Conservation (phyloP, 2,797 vertebrate species). For the Argyrosomus regius region DNA sequence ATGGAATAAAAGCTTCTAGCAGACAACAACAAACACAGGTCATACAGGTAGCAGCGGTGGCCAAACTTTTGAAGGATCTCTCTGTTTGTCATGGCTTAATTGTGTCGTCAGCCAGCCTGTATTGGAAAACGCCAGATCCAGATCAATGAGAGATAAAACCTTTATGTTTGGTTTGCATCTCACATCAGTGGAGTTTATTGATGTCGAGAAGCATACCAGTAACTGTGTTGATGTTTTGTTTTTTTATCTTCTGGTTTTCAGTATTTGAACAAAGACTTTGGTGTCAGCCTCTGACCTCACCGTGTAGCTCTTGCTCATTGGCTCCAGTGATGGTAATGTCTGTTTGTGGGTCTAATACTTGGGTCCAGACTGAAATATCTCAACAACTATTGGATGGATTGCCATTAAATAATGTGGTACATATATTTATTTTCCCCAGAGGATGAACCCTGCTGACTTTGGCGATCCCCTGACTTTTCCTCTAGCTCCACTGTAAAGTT, state of each 20-base stretch:
- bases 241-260: not conserved
- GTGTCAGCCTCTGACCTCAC: not conserved
- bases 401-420: no score
- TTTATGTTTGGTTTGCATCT: not conserved
- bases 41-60: slow-evolving; percentile 53
- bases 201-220: not conserved
- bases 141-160: slow-evolving; percentile 11
- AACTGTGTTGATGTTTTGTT: not conserved
- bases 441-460: no score
- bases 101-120: slow-evolving; percentile 5
- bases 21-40: slow-evolving; percentile 52
- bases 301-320: not conserved
- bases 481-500: no score
- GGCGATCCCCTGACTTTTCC: no score
- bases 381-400: no score
- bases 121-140: not conserved
- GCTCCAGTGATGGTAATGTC: no score
- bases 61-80: slow-evolving; percentile 28
- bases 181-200: slow-evolving; percentile 10
- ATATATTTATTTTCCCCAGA: no score
- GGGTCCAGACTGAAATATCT: no score
- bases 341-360: no score
- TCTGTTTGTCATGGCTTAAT: slow-evolving; percentile 11
- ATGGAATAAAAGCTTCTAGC: slow-evolving; percentile 39
- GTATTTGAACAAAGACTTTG: not conserved